Evolutionary conservation across 23 tunicate genomes (phyloP), one percentile per base, ranked within the genome.

Genomic region (Botrylloides violaceus): DNA sequence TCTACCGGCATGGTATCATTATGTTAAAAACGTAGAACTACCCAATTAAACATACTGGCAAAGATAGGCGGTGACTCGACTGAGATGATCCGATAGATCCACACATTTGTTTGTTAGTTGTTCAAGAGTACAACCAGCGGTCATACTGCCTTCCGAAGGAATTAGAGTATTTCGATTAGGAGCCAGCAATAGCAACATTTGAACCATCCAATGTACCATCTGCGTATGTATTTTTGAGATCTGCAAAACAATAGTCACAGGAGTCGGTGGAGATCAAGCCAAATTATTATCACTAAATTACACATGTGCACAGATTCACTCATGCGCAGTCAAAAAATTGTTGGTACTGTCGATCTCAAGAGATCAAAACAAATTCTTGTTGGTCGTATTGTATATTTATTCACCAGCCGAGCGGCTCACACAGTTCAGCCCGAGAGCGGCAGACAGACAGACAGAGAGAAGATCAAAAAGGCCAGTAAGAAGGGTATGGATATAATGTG

Each of bases 181-280:
- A 9, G 81, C 88, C 48, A 88, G 74, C 53, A 72, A 62, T 2
- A 88, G 76, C 19, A 88, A 71, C 73, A 75, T 59, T 66, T 88
- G 88, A 36, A 82, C 84, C 96, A 88, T 88, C 96, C 96, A 88
- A 61, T 79, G 96, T 12, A 79, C 78, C 79, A 88, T 77, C 20
- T 82, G 62, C 1, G 62, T 82, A 71, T 88, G 96, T 28, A 82
- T 73, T 4, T 76, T 28, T 1, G 80, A 36, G 2, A 79, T 83
- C 94, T 85, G 56, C 19, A 23, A 34, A 29, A 31, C 5, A 9
- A 24, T 18, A 20, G 55, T 47, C 9, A 47, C n/a, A n/a, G n/a
- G n/a, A n/a, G n/a, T n/a, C n/a, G 58, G 58, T 49, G 0, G 58
- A 49, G 20, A 49, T 0, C 21, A 49, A 12, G 55, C 55, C 55